Conservation (phyloP, 2,888 invertebrate species). For the Drosophila barbarae region DNA sequence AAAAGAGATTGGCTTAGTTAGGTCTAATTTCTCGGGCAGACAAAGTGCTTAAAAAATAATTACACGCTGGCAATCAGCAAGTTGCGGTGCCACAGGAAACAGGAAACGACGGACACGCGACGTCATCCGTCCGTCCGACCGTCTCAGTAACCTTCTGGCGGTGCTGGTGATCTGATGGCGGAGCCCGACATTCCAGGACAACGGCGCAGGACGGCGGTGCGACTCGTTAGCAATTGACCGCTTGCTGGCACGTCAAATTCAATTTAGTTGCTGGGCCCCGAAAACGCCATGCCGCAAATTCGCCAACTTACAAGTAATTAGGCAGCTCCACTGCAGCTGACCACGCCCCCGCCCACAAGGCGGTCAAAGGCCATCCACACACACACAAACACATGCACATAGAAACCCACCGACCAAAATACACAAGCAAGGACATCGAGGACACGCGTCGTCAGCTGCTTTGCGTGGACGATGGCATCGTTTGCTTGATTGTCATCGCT, state of each 20-base stretch:
- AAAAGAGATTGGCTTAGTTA: constrained; percentile 62
- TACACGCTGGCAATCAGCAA: constrained; percentile 72
- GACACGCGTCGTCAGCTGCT: constrained; percentile 65
- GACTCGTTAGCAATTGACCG: constrained; percentile 45
- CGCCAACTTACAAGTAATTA: constrained; percentile 78
- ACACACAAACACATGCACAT: background rate
- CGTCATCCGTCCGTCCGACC: constrained; percentile 56
- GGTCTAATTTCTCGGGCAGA: constrained; percentile 70
- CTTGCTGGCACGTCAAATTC: constrained; percentile 63
- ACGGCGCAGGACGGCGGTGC: constrained; percentile 20
- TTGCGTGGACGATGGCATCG: constrained; percentile 42
- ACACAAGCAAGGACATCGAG: constrained; percentile 40
- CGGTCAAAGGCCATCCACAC: constrained; percentile 15
- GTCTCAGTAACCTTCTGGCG: constrained; percentile 19
- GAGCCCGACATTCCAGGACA: background rate
- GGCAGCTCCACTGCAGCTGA: constrained; percentile 62
- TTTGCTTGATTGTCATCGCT: constrained; percentile 64
- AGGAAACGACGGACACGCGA: constrained; percentile 70
- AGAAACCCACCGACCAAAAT: constrained; percentile 7
- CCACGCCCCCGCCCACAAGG: constrained; percentile 23
- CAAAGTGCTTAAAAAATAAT: constrained; percentile 74
- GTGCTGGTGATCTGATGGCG: constrained; percentile 10
- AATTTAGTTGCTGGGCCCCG: constrained; percentile 67
- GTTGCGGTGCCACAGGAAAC: constrained; percentile 58
- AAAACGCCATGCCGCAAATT: constrained; percentile 72